These are phyloP conservation scores for Apis mellifera DNA, from an alignment of 1,140 invertebrate species.

Conservation along the genomic window Amel_HAv3.1 CM009938.2:5667501-5668000, in stretches of 20 bases:
- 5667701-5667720: not conserved
- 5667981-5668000: not conserved
- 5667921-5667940: not conserved
- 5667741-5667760: not conserved
- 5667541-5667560: slow-evolving; percentile 38
- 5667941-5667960: not conserved
- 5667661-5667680: slow-evolving; percentile 44
- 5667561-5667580: slow-evolving; percentile 11
- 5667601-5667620: slow-evolving; percentile 23
- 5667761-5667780: not conserved
- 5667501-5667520: slow-evolving; percentile 43
- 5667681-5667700: slow-evolving; percentile 24
- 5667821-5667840: no score
- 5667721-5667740: slow-evolving; percentile 41
- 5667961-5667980: not conserved
- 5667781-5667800: not conserved
- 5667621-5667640: no score
- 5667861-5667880: not conserved
- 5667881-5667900: not conserved
- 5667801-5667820: no score
- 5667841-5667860: no score
- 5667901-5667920: not conserved
- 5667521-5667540: slow-evolving; percentile 35
- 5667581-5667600: slow-evolving; percentile 47
- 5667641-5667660: slow-evolving; percentile 41